Conservation (phyloP, 2,888 invertebrate species). For the Drosophila pegasa region DNA sequence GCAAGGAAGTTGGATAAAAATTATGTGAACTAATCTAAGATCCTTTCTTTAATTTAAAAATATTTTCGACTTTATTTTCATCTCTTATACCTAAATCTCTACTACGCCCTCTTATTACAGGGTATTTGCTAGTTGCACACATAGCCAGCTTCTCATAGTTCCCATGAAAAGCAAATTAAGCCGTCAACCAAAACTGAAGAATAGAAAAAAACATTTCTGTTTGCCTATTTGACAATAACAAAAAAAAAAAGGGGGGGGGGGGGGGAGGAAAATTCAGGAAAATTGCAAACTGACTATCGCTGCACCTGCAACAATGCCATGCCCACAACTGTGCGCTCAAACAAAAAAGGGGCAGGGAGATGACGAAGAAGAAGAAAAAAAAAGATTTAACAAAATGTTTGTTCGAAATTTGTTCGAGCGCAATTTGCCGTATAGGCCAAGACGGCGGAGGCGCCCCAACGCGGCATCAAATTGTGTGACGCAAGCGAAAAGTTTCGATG, state of each 20-base stretch:
- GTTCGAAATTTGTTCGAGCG: constrained; percentile 68
- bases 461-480: constrained; percentile 37
- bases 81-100: not conserved
- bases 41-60: not conserved
- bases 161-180: constrained; percentile 78
- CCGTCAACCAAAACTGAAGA: constrained; percentile 56
- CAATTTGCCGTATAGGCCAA: constrained; percentile 38
- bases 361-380: not conserved
- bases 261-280: constrained; percentile 15
- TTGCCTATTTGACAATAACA: constrained; percentile 23
- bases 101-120: constrained; percentile 7
- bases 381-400: constrained; percentile 68
- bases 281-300: constrained; percentile 33
- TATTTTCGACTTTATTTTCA: not conserved
- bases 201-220: constrained; percentile 23
- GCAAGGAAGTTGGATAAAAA: fast-evolving
- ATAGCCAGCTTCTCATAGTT: constrained; percentile 17
- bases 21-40: no score
- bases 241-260: constrained; percentile 14
- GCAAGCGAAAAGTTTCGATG: constrained; percentile 42
- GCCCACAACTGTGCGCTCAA: constrained; percentile 29
- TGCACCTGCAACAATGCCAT: constrained; percentile 71
- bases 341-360: not conserved
- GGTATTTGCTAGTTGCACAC: not conserved
- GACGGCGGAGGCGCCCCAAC: not conserved